A percentile compares a stretch with the other conserved stretches of the same genome.
Evolutionary conservation across 2,888 invertebrate genomes (phyloP).

Genomic region (Agriopis leucophaearia): DNA sequence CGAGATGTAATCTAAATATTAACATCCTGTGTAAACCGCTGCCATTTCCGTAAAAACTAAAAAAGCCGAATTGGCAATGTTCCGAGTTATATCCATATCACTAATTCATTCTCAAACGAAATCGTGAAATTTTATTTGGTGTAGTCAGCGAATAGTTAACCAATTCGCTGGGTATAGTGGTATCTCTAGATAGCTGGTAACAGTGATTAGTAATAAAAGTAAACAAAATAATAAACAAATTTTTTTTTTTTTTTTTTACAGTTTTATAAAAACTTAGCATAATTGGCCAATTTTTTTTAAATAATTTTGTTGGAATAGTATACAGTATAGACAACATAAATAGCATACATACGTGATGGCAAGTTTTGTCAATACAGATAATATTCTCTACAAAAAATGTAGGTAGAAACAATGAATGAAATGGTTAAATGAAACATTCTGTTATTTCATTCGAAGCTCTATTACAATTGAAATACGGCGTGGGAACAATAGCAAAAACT

Average conservation of each 20-base stretch:
- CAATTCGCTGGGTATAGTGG: no score
- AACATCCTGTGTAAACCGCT: constrained; percentile 5
- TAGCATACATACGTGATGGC: neutral
- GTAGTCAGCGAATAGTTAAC: no score
- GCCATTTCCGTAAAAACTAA: constrained; percentile 5
- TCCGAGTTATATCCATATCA: neutral
- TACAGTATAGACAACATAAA: no score
- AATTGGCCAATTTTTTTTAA: no score
- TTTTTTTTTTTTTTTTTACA: no score
- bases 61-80: neutral
- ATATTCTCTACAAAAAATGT: neutral
- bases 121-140: no score
- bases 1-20: constrained; percentile 19
- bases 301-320: no score
- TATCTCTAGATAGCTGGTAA: no score
- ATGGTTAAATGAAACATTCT: no score
- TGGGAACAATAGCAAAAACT: constrained; percentile 9
- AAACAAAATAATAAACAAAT: no score
- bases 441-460: constrained; percentile 1
- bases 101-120: neutral
- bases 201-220: no score
- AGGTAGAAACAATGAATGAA: neutral
- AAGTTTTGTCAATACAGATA: neutral
- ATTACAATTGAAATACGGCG: constrained; percentile 8
- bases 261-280: neutral